Evolutionary conservation across 2,888 invertebrate genomes (phyloP), one percentile per base, ranked within the genome.

Genomic region (Agriotes lineatus): DNA sequence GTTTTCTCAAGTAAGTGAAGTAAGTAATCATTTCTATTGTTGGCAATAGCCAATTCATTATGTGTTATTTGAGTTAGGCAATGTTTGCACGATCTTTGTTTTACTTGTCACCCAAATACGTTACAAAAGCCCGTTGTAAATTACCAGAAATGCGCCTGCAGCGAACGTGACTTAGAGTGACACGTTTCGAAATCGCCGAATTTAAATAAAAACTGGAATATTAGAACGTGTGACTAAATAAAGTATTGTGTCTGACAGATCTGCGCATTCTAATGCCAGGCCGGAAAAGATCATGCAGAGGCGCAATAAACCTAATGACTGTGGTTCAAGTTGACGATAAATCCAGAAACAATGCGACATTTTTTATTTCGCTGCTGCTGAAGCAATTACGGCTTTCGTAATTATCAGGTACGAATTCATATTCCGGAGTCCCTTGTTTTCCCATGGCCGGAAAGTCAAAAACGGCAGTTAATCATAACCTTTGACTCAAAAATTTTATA

Each of bases 401-500:
- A 67, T 67, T 67, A 65, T 65, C 58, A 65, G 45, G 65, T 58
- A 58, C 30, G 19, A 65, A 56, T 67, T 67, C 56, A 62, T 62
- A 35, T 39, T 57, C 37, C 37, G 39, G 39, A 19, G 50, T 33
- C 48, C 44, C 61, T 56, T 50, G 56, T 62, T 56, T 68, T 68
- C 68, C 68, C 68, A 68, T 68, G 68, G 63, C 58, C 63, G 57
- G 52, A 63, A 64, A 63, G 68, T 59, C 68, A 62, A 58, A 65
- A 60, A 57, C 39, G 58, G 50, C 62, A 52, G 63, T 63, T 63
- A 63, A 63, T 59, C 63, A 67, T 67, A 67, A 68, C 63, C 68
- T 68, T 68, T 68, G 68, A 68, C 68, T 68, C 39, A 54, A 64
- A 68, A 67, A 67, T 67, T 67, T 67, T 67, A 61, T 67, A 62